Evolutionary conservation across 1,140 invertebrate genomes (phyloP), one percentile per base, ranked within the genome.

Genomic region (Brachionus rotundiformis): DNA sequence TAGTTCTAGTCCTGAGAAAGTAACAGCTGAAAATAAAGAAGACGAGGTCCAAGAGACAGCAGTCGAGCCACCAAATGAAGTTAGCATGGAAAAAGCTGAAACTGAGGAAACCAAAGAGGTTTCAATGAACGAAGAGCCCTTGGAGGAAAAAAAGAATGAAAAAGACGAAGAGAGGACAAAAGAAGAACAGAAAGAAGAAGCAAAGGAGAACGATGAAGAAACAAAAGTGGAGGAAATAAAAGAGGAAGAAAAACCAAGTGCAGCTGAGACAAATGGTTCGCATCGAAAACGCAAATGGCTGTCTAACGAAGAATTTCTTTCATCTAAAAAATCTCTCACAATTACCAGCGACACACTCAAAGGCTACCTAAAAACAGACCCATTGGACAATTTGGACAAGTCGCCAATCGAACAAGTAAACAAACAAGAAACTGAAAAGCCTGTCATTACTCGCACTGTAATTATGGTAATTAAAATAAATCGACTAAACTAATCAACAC

Each of bases 241-340:
- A 39, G 16, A 36, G 11, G 31, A 27, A 3, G 10, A 25, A 11
- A 44, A 23, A 16, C 25, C 13, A 73, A 73, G 23, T 10, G n/a
- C n/a, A n/a, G n/a, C n/a, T n/a, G 33, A 44, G 36, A 41, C 19
- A 27, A 44, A 31, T 23, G 25, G 33, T 11, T n/a, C 41, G 4
- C 19, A 44, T 59, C 76, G 76, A 4, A 79, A 79, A 33, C 27
- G 76, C 5, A 79, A 79, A 79, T 79, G 76, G 76, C 8, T 79
- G 7, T 31, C 29, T 0, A 39, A 79, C 11, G 76, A 79, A 19
- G 31, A 29, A 33, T 73, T 44, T 44, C 23, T 73, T 44, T 41
- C 76, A 27, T 59, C 76, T 36, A 63, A 63, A 41, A 79, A 54
- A 79, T 33, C 47, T 23, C 47, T 59, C 2, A 54, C 44, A 1